A percentile compares a stretch with the other conserved stretches of the same genome.
Conservation (phyloP, 1,140 invertebrate genomes). For the Diuraphis noxia region DNA sequence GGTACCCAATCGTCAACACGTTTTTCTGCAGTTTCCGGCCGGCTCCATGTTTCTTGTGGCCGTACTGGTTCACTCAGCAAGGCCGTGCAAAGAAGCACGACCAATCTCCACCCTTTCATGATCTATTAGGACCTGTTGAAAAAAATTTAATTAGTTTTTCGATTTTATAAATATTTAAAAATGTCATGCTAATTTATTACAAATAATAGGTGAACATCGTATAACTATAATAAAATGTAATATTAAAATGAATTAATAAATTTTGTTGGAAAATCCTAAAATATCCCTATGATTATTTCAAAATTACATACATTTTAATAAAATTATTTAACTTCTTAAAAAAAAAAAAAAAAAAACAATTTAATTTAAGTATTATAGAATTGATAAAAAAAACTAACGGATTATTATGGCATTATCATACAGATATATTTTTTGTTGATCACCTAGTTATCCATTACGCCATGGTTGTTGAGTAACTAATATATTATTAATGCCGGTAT, state of each 20-base stretch:
- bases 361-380: not conserved
- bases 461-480: slow-evolving; percentile 30
- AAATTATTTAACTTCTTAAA: not conserved
- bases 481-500: slow-evolving; percentile 5
- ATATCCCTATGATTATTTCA: not conserved
- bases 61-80: not conserved
- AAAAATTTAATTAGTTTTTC: not conserved
- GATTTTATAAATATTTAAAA: not conserved
- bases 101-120: slow-evolving; percentile 41
- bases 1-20: slow-evolving; percentile 55
- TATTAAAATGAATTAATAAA: not conserved
- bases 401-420: not conserved
- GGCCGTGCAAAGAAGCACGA: slow-evolving; percentile 49
- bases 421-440: not conserved
- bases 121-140: not conserved
- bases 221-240: not conserved
- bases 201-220: not conserved
- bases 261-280: not conserved
- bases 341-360: not conserved
- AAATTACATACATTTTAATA: not conserved
- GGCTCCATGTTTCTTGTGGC: slow-evolving; percentile 40
- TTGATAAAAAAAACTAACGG: not conserved
- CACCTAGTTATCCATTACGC: not conserved
- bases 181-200: not conserved
- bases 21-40: slow-evolving; percentile 22